Evolutionary conservation across 2,888 invertebrate species (phyloP), one percentile per base, ranked within the genome.

Genomic region (Pandemis heparana): DNA sequence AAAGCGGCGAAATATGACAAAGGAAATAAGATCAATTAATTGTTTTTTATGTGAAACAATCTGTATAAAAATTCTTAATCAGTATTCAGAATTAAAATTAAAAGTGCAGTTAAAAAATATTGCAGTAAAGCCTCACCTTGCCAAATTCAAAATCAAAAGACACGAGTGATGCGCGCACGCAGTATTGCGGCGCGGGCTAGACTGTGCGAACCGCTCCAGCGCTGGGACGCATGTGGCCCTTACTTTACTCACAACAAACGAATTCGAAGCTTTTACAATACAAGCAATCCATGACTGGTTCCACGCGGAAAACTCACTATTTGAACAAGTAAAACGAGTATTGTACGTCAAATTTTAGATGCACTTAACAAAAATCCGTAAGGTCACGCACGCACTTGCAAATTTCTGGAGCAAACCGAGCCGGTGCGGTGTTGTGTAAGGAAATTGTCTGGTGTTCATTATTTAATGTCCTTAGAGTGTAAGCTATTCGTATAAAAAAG

Each of bases 111-210:
- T 6, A 51, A 68, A 46, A 69, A 43, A 14, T 23, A 60, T 48
- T 63, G n/a, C 23, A 48, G 9, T 38, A 48, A 18, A 41, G 41
- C 39, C 74, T 74, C 53, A 74, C 74, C 74, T 74, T 61, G 69
- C 51, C 48, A 63, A 74, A 74, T 74, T 65, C 10, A 51, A 70
- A 70, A 56, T 66, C 5, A 38, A 51, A 75, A 71, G 39, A 32
- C 64, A 66, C 68, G 70, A 76, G 51, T 62, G 65, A 77, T 74
- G 76, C 81, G 82, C 78, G 81, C 79, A 75, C 75, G 70, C 82
- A 64, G 75, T 70, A 5, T 69, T 67, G 71, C 75, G 75, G 75
- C 79, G 76, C 79, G 77, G 64, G 71, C 76, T 75, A 77, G 76
- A 81, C 82, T 82, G 80, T 70, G 77, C 65, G 46, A 69, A 53